Evolutionary conservation across 2,797 vertebrate genomes (phyloP).

Genomic region (Valencia hispanica): DNA sequence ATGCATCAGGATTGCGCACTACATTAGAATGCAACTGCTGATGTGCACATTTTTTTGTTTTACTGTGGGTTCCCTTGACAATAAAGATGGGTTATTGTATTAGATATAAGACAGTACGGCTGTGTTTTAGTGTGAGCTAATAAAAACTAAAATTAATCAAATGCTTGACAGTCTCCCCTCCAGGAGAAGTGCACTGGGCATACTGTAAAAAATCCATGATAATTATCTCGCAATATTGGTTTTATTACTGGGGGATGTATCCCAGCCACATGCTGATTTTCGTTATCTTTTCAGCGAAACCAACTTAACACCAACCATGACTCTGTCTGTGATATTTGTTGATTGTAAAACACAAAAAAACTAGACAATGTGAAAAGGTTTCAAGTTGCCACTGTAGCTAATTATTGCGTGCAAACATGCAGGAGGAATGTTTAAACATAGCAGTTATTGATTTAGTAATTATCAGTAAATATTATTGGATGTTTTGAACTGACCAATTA

Average conservation of each 20-base stretch:
- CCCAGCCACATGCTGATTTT: constrained; percentile 67
- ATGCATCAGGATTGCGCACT: constrained; percentile 56
- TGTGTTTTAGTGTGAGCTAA: constrained; percentile 77
- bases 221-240: constrained; percentile 82
- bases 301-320: constrained; percentile 34
- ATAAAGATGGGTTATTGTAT: constrained; percentile 75
- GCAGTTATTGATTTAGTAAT: neutral
- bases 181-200: constrained; percentile 76
- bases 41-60: constrained; percentile 70
- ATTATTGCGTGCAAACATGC: neutral
- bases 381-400: neutral
- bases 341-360: constrained; percentile 4
- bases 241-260: constrained; percentile 79
- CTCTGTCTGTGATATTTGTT: constrained; percentile 18
- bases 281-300: constrained; percentile 56
- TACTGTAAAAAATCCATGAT: constrained; percentile 81
- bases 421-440: neutral
- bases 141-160: constrained; percentile 81
- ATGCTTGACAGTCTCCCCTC: constrained; percentile 76
- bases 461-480: neutral
- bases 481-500: neutral
- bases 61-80: constrained; percentile 68
- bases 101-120: constrained; percentile 67
- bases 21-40: constrained; percentile 73
- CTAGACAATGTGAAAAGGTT: neutral